Evolutionary conservation across 2,888 invertebrate species (phyloP).

Genomic region (Polylopha cassiicola): DNA sequence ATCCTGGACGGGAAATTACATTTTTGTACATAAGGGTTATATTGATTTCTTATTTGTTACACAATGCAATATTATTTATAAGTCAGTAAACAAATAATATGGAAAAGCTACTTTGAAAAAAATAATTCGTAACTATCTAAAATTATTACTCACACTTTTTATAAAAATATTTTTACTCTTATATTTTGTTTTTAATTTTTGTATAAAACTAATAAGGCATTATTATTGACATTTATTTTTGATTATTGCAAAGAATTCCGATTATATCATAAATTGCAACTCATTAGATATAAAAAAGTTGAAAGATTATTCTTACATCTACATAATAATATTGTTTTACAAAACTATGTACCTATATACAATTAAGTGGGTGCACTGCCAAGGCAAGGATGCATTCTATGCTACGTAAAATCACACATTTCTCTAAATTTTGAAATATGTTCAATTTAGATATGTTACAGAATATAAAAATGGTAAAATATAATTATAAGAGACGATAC

Average conservation of each 20-base stretch:
- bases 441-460: conserved; percentile 24
- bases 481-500: neutral
- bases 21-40: conserved; percentile 36
- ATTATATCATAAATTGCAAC: conserved; percentile 25
- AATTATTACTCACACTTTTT: conserved; percentile 8
- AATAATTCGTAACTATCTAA: conserved; percentile 3
- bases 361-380: conserved; percentile 21
- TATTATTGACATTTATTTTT: conserved; percentile 35
- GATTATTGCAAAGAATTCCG: conserved; percentile 25
- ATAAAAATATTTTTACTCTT: conserved; percentile 21
- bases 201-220: conserved; percentile 52
- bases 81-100: neutral
- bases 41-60: neutral
- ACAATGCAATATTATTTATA: neutral
- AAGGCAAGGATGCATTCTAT: conserved; percentile 61
- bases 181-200: conserved; percentile 22
- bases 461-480: conserved; percentile 1
- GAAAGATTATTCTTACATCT: conserved; percentile 27
- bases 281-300: conserved; percentile 32
- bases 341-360: conserved; percentile 19
- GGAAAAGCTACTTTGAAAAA: conserved; percentile 1
- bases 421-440: conserved; percentile 24
- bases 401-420: conserved; percentile 30
- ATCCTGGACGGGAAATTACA: conserved; percentile 46
- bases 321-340: conserved; percentile 9